Evolutionary conservation across 2,888 invertebrate genomes (phyloP).

Genomic region (Troides oblongomaculatus): DNA sequence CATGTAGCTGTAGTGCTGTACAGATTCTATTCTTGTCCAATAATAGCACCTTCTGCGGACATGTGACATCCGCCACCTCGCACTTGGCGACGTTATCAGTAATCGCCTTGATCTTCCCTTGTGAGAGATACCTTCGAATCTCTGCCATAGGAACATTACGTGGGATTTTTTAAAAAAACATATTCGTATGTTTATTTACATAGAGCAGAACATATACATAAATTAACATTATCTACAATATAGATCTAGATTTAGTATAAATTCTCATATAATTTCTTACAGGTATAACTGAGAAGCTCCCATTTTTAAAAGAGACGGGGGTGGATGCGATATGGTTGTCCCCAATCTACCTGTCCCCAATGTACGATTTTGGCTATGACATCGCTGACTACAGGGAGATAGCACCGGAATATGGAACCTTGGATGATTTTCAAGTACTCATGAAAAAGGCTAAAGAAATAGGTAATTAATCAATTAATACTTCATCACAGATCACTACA

Average conservation of each 20-base stretch:
- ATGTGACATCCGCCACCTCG: no score
- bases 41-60: no score
- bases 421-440: conserved; percentile 83
- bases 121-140: no score
- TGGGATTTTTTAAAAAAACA: no score
- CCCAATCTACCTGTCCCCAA: conserved; percentile 86
- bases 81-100: no score
- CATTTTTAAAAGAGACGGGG: conserved; percentile 80
- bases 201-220: no score
- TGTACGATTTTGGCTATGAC: conserved; percentile 90
- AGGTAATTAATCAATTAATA: conserved; percentile 52
- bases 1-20: no score
- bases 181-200: no score
- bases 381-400: conserved; percentile 84
- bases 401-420: conserved; percentile 84
- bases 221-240: neutral
- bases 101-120: no score
- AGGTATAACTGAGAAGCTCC: conserved; percentile 66
- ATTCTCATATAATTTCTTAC: conserved; percentile 13
- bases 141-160: no score
- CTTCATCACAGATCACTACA: neutral
- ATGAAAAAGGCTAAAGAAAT: conserved; percentile 68
- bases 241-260: neutral
- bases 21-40: no score
- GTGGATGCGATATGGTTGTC: conserved; percentile 85